A percentile compares a stretch with the other conserved stretches of the same genome.
Evolutionary conservation across 92 coral and sea anemone genomes (phyloP).

Genomic region (Scolanthus callimorphus): DNA sequence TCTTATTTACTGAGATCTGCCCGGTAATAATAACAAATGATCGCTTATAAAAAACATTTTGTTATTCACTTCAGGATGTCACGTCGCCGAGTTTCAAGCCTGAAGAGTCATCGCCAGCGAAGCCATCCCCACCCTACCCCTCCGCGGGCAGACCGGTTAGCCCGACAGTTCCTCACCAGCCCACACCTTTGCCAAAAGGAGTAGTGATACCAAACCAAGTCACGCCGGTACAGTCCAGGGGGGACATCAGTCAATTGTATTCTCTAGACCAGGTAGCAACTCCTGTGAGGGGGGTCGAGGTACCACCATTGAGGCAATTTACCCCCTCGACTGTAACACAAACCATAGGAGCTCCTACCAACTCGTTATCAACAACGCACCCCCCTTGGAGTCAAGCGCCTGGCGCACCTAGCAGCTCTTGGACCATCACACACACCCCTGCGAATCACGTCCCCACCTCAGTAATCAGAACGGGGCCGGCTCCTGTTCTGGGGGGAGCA

Average conservation of each 20-base stretch:
- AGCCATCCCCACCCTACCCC: not conserved
- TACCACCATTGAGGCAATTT: too few relatives aligned
- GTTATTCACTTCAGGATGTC: conserved; percentile 2
- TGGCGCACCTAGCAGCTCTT: too few relatives aligned
- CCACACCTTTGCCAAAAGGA: conserved; percentile 12
- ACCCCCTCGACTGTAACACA: conserved; percentile 1
- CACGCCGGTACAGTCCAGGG: not conserved
- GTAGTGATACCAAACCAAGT: not conserved
- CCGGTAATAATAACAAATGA: too few relatives aligned
- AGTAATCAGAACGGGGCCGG: conserved; percentile 6
- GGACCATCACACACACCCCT: not conserved
- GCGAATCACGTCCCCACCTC: not conserved
- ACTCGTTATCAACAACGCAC: not conserved
- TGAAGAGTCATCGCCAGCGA: not conserved
- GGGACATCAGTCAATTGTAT: not conserved
- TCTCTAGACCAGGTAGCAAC: not conserved
- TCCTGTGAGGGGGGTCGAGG: too few relatives aligned
- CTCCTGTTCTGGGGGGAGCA: not conserved
- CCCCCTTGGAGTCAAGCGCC: too few relatives aligned
- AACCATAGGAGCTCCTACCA: not conserved
- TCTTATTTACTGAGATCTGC: too few relatives aligned
- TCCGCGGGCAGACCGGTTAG: not conserved
- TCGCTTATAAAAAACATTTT: not conserved
- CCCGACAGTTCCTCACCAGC: conserved; percentile 18
- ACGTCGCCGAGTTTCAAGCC: not conserved